Conservation (phyloP, 1,140 invertebrate genomes). For the Aethina tumida region DNA sequence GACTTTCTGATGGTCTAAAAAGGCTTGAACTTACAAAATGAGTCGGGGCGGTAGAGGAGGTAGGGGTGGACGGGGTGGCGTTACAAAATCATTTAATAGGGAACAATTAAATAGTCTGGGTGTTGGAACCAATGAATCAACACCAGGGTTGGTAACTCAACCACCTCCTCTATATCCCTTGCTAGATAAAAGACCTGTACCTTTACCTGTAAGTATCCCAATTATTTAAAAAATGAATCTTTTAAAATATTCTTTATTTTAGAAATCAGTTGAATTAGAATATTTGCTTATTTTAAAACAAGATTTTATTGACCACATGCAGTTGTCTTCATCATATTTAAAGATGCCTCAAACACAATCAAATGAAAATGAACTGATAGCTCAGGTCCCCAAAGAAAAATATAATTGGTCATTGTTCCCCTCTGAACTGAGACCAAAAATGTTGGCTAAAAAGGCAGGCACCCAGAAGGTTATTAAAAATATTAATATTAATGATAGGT, state of each 20-base stretch:
- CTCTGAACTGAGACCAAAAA: constrained; percentile 43
- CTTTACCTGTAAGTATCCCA: constrained; percentile 24
- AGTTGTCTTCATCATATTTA: constrained; percentile 43
- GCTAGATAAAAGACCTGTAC: constrained; percentile 48
- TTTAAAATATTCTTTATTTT: constrained; percentile 25
- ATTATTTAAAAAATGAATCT: neutral
- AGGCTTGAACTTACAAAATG: constrained; percentile 32
- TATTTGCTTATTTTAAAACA: constrained; percentile 51
- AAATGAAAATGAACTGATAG: constrained; percentile 54
- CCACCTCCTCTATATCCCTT: constrained; percentile 59
- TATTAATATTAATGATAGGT: constrained; percentile 34
- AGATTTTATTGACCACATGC: constrained; percentile 47
- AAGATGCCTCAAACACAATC: constrained; percentile 27
- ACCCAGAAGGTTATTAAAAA: constrained; percentile 22
- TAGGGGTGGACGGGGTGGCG: constrained; percentile 41
- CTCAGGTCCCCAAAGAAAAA: constrained; percentile 35
- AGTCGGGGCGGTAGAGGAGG: constrained; percentile 36
- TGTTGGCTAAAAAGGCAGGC: constrained; percentile 25
- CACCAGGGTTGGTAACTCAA: constrained; percentile 47
- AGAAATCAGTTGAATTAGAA: constrained; percentile 36
- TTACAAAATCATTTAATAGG: constrained; percentile 46
- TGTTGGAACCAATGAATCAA: constrained; percentile 43
- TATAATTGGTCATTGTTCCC: constrained; percentile 49
- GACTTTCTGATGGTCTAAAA: constrained; percentile 22
- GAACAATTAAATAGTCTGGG: constrained; percentile 50